Percentiles rank a stretch among this genome's conserved stretches.
phyloP scores from a whole-genome alignment of 2,797 vertebrate genomes.

The Channa striata region DNA sequence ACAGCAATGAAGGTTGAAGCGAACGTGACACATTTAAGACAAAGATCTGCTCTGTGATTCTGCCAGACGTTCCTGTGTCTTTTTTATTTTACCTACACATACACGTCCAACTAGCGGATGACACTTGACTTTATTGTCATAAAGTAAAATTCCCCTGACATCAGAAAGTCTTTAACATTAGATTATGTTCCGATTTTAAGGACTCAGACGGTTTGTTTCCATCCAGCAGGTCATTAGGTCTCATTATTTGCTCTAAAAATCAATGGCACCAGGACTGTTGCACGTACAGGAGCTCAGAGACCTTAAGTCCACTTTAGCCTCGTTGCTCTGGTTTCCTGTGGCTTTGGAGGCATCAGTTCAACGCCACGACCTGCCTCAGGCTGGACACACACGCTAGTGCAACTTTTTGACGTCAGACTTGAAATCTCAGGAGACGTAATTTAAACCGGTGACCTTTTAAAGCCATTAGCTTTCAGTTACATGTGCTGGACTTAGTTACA shows the following conservation, averaged over 20 bases:
- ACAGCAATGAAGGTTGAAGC: no score
- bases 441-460: no score
- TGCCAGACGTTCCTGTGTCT: no score
- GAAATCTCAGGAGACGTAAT: not conserved
- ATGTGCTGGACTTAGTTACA: no score
- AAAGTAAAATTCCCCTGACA: no score
- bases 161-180: no score
- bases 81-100: not conserved
- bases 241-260: conserved; percentile 20
- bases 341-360: conserved; percentile 35
- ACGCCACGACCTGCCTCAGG: conserved; percentile 29
- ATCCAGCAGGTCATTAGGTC: not conserved
- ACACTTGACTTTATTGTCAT: not conserved
- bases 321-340: conserved; percentile 26
- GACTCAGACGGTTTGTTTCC: not conserved
- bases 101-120: not conserved
- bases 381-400: conserved; percentile 5
- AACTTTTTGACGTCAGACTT: conserved; percentile 21
- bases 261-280: not conserved
- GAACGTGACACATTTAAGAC: no score
- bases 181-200: no score
- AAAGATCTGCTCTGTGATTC: no score
- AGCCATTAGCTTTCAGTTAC: no score
- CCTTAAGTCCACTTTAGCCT: conserved; percentile 20
- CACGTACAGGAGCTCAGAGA: not conserved